These are phyloP conservation scores for Dascillus cervinus DNA, from an alignment of 2,888 invertebrate species.

Conservation along the genomic window DNA sequence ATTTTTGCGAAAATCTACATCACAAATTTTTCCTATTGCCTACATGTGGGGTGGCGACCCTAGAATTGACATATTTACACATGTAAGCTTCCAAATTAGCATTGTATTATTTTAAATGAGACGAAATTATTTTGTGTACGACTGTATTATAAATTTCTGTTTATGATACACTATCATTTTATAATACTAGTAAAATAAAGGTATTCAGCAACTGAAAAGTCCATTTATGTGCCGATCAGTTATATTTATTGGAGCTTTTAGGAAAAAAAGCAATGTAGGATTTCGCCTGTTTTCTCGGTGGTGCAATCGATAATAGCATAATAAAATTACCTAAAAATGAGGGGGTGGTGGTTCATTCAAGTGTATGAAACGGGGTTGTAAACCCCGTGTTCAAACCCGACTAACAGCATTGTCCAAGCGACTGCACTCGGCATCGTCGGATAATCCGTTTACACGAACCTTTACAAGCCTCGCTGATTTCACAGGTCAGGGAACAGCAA, in stretches of 20 bases:
- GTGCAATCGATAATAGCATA: slow-evolving; percentile 27
- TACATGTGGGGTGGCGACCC: slow-evolving; percentile 13
- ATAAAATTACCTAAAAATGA: slow-evolving; percentile 36
- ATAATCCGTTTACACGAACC: slow-evolving; percentile 39
- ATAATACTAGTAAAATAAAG: no score
- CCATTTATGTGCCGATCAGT: no score
- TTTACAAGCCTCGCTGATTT: slow-evolving; percentile 37
- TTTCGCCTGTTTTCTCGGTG: no score
- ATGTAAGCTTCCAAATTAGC: slow-evolving; percentile 11
- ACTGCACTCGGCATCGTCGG: slow-evolving; percentile 35
- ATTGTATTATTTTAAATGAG: no score
- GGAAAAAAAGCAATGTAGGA: no score
- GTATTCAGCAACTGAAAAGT: no score
- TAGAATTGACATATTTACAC: slow-evolving; percentile 15
- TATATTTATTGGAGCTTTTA: no score
- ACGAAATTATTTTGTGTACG: no score
- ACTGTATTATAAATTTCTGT: no score
- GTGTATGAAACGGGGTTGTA: slow-evolving; percentile 31
- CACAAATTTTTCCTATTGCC: slow-evolving; percentile 16
- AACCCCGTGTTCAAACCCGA: slow-evolving; percentile 22
- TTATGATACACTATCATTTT: no score
- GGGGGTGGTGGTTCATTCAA: slow-evolving; percentile 32
- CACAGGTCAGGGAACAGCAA: slow-evolving; percentile 27
- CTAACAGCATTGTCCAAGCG: slow-evolving; percentile 40
- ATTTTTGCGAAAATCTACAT: slow-evolving; percentile 17